Conservation (phyloP, 37 sponge, comb jelly and placozoan species). For the Cladorhizidae sp. region DNA sequence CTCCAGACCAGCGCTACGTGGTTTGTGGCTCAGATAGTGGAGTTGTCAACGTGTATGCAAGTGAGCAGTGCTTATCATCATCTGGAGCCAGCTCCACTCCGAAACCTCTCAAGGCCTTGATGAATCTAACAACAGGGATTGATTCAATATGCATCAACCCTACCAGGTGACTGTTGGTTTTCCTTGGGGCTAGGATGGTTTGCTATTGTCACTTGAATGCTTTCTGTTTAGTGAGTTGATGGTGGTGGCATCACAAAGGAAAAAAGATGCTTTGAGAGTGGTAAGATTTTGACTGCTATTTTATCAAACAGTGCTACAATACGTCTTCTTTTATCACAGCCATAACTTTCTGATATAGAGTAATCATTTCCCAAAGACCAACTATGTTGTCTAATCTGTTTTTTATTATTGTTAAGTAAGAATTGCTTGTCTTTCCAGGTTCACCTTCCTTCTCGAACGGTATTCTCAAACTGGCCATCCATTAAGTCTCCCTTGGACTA, state of each 20-base stretch:
- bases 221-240: constrained; percentile 72
- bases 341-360: not conserved
- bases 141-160: constrained; percentile 62
- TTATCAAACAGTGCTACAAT: too few species aligned
- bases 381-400: not conserved
- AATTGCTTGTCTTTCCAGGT: constrained; percentile 39
- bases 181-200: not conserved
- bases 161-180: constrained; percentile 34
- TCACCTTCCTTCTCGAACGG: constrained; percentile 78
- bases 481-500: constrained; percentile 29
- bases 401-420: not conserved
- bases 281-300: too few species aligned
- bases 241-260: constrained; percentile 76
- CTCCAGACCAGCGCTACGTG: constrained; percentile 49
- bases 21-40: constrained; percentile 88
- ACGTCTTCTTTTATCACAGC: too few species aligned
- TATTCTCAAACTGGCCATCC: constrained; percentile 92
- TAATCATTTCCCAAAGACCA: not conserved
- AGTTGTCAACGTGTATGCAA: constrained; percentile 86
- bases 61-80: constrained; percentile 12
- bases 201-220: not conserved
- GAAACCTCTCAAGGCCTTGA: constrained; percentile 74
- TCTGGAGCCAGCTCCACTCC: constrained; percentile 10
- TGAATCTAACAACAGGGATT: constrained; percentile 79
- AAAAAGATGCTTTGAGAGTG: constrained; percentile 72